Evolutionary conservation across 2,888 invertebrate species (phyloP).

Genomic region (Acanthosepion pharaonis): DNA sequence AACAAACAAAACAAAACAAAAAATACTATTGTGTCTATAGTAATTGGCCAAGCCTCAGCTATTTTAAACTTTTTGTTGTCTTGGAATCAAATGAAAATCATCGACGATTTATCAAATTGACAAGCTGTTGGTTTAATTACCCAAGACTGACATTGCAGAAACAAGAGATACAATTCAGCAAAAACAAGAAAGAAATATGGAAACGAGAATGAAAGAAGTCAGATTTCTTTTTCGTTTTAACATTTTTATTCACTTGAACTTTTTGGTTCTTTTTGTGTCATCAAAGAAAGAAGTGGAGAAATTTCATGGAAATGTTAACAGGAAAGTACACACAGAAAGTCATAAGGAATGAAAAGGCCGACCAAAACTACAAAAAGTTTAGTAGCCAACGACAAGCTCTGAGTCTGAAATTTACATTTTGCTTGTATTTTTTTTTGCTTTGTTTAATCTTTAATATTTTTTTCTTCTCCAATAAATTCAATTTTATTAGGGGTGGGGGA

Average conservation of each 20-base stretch:
- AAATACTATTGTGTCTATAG: too few species aligned
- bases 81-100: too few species aligned
- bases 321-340: constrained; percentile 33
- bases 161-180: background rate
- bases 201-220: background rate
- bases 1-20: too few species aligned
- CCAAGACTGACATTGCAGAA: background rate
- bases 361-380: constrained; percentile 33
- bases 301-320: constrained; percentile 33
- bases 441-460: background rate
- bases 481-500: background rate
- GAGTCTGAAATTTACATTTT: constrained; percentile 33
- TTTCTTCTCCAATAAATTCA: background rate
- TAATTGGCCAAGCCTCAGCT: too few species aligned
- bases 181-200: background rate
- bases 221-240: constrained; percentile 13
- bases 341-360: constrained; percentile 33
- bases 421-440: background rate
- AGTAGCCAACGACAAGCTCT: constrained; percentile 33
- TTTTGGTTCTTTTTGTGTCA: constrained; percentile 33
- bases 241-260: constrained; percentile 33
- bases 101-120: too few species aligned
- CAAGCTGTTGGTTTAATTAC: too few species aligned
- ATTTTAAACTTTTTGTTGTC: too few species aligned
- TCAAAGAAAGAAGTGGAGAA: constrained; percentile 33